Base-by-base conservation (phyloP, 2,113 vertebrate species). In the Naja naja region DNA sequence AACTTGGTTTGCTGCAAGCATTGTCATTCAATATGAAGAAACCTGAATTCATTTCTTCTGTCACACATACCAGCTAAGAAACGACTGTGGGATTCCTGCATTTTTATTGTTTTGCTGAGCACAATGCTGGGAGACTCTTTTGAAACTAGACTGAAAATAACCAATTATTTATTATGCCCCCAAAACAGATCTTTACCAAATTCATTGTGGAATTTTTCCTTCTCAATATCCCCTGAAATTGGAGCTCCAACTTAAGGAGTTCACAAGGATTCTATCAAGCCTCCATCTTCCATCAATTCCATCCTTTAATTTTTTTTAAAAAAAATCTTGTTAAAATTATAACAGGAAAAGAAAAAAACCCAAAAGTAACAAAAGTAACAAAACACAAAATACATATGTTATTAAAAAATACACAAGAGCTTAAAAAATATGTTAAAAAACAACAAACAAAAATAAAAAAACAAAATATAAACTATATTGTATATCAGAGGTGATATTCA, bases 201-300 rank as follows among this genome's bases (percentile, higher is more conserved):
- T 86, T 91, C 64, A 92, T 34, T 5, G 5, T 30, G 30, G 34
- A 30, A 87, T 85, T 86, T 47, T 81, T 34, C 49, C 90, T 54
- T 92, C 43, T 89, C 92, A 85, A 93, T 39, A 87, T 87, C 81
- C 60, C 47, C 69, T 81, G 90, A 94, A 95, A 93, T 4, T 74
- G 49, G 52, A 93, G 45, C 20, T 90, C 34, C 5, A 52, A 34
- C 2, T 90, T 90, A 27, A 49, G 89, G 49, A 43, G 55, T 94
- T 94, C 2, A 3, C 55, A 90, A 92, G 87, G 89, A 89, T 60
- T 23, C 4, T 16, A 47, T 49, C 58, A 52, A 14, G 93, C 30
- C 64, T 69, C 5, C 64, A 69, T 34, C 64, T 55, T 18, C 4
- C 16, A 52, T 45, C 47, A 52, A 14, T 93, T 90, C 20, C 90